Conservation (phyloP, 2,797 vertebrate species). For the Austrolebias charrua region DNA sequence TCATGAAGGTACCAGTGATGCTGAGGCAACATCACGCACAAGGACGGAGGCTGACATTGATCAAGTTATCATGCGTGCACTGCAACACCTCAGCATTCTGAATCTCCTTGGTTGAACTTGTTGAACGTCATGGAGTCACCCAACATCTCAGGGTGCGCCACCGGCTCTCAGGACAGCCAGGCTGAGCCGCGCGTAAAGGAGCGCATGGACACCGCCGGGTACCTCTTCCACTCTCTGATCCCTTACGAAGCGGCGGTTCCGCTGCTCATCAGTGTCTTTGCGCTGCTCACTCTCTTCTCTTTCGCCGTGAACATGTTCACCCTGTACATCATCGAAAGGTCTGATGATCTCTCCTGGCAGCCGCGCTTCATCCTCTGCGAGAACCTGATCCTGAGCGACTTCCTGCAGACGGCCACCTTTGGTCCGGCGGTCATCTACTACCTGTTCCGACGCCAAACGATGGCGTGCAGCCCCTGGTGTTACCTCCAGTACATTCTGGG, state of each 20-base stretch:
- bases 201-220: slow-evolving; percentile 15
- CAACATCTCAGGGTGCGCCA: slow-evolving; percentile 25
- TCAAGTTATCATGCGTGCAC: neutral
- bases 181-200: slow-evolving; percentile 4
- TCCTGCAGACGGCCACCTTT: slow-evolving; percentile 57
- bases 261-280: slow-evolving; percentile 31
- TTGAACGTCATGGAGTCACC: neutral
- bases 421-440: slow-evolving; percentile 54
- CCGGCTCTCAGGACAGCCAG: slow-evolving; percentile 16
- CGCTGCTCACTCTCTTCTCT: slow-evolving; percentile 48
- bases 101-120: neutral
- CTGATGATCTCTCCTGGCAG: slow-evolving; percentile 63
- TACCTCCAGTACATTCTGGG: slow-evolving; percentile 58
- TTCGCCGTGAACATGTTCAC: slow-evolving; percentile 43
- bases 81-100: neutral
- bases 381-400: slow-evolving; percentile 65
- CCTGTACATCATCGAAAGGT: slow-evolving; percentile 37
- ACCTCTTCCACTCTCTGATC: slow-evolving; percentile 52
- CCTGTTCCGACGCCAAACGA: slow-evolving; percentile 43
- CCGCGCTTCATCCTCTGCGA: slow-evolving; percentile 60
- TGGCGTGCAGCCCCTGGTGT: slow-evolving; percentile 58
- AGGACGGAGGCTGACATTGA: neutral
- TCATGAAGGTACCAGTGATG: neutral
- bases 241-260: slow-evolving; percentile 22
- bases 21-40: neutral